Evolutionary conservation across 2,797 vertebrate genomes (phyloP), one percentile per base, ranked within the genome.

Genomic region (Novumbra hubbsi): DNA sequence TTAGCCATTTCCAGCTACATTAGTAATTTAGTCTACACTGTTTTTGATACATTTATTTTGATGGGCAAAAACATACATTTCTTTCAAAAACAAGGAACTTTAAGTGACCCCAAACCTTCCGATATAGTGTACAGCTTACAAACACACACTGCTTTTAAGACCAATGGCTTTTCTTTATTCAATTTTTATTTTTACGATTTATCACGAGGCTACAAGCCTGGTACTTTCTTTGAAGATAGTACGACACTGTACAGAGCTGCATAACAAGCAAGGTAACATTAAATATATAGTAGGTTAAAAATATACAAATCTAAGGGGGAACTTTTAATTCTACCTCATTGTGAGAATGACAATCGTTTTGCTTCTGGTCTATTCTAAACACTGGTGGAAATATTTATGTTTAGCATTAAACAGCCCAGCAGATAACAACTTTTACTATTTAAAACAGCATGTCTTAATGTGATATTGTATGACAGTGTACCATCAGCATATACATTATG

Each of bases 111-210:
- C 2, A 38, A 38, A 38, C 34, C 8, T 38, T 38, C 8, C 4
- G 64, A 68, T 55, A 28, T 78, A 76, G 81, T 91, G 84, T 87
- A 90, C 80, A 72, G 24, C 24, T 60, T 74, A 71, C 72, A 86
- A 88, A 88, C 76, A 83, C 77, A 69, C 68, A 60, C 62, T 76
- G 30, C 28, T 24, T 28, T 24, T 28, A 19, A 62, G 70, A 27
- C 50, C 28, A 57, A 8, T 55, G 14, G n/a, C n/a, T 57, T 50
- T 70, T 6, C 17, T 38, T 38, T 2, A 2, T 38, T 38, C 1
- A 24, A 64, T 64, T 15, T 65, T 32, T 80, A 80, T 85, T 84
- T 83, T 75, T 76, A 21, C 72, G 73, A 80, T 28, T 41, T 45
- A 21, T 38, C 38, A n/a, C 19, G 27, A 50, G 30, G 9, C 34